Percentiles rank a stretch among this genome's conserved stretches.
Evolutionary conservation across 1,140 invertebrate genomes (phyloP).

Genomic region (Eueides isabella): DNA sequence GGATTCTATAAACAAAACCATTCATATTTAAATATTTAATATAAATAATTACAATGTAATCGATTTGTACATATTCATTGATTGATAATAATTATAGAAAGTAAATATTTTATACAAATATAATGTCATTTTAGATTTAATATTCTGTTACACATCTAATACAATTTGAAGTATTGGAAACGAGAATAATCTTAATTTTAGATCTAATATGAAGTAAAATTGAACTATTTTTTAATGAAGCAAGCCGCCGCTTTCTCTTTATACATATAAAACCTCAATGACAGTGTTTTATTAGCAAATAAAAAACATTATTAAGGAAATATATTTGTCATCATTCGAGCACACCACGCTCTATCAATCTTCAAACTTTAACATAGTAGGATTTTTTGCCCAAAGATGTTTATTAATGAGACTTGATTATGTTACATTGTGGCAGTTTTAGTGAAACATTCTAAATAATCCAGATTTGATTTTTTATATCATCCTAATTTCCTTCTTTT

Average conservation of each 20-base stretch:
- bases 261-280: slow-evolving; percentile 69
- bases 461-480: not conserved
- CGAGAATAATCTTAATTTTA: slow-evolving; percentile 42
- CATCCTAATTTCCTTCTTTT: not conserved
- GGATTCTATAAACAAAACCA: slow-evolving; percentile 14
- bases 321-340: slow-evolving; percentile 41
- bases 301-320: slow-evolving; percentile 78
- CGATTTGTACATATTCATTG: slow-evolving; percentile 77
- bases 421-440: not conserved
- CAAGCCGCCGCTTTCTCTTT: slow-evolving; percentile 24
- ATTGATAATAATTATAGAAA: slow-evolving; percentile 70
- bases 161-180: slow-evolving; percentile 57
- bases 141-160: slow-evolving; percentile 57
- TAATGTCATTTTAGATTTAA: slow-evolving; percentile 65
- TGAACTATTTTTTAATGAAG: slow-evolving; percentile 38
- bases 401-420: not conserved
- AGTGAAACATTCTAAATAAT: not conserved
- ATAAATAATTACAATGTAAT: slow-evolving; percentile 77
- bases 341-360: slow-evolving; percentile 13
- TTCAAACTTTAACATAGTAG: not conserved
- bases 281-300: slow-evolving; percentile 75
- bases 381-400: not conserved
- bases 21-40: slow-evolving; percentile 76
- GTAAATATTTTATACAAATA: slow-evolving; percentile 75
- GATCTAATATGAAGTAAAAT: slow-evolving; percentile 35